Percentiles rank a stretch among this genome's conserved stretches.
Conservation (phyloP, 2,797 vertebrate species). For the Spinibarbus caldwelli region DNA sequence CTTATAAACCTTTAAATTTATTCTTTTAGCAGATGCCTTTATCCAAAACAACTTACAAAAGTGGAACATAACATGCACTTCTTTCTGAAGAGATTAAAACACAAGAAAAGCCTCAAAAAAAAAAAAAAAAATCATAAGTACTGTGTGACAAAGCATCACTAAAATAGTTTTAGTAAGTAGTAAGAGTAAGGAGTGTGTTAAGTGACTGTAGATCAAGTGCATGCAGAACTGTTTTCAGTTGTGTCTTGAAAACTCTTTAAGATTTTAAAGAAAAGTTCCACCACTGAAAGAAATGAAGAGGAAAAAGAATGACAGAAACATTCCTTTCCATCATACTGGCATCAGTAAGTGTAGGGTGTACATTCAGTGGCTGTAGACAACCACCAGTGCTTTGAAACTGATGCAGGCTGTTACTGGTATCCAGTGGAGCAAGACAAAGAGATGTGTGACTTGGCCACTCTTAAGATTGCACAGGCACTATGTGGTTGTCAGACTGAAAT, state of each 20-base stretch:
- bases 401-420: background rate
- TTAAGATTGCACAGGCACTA: background rate
- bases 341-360: too few relatives aligned
- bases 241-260: background rate
- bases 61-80: background rate
- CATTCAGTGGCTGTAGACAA: background rate
- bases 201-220: background rate
- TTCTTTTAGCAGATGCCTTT: constrained; percentile 1
- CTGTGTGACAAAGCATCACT: background rate
- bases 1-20: background rate
- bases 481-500: background rate
- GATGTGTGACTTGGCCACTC: background rate
- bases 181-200: background rate
- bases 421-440: background rate
- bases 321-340: background rate
- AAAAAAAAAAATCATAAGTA: background rate
- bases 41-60: background rate
- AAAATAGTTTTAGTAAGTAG: background rate
- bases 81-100: background rate
- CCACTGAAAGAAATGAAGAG: background rate
- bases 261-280: background rate
- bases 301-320: background rate
- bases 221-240: background rate
- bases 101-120: background rate
- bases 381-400: background rate